Base-by-base conservation (phyloP, 2,888 invertebrate species). In the Ischnura elegans region DNA sequence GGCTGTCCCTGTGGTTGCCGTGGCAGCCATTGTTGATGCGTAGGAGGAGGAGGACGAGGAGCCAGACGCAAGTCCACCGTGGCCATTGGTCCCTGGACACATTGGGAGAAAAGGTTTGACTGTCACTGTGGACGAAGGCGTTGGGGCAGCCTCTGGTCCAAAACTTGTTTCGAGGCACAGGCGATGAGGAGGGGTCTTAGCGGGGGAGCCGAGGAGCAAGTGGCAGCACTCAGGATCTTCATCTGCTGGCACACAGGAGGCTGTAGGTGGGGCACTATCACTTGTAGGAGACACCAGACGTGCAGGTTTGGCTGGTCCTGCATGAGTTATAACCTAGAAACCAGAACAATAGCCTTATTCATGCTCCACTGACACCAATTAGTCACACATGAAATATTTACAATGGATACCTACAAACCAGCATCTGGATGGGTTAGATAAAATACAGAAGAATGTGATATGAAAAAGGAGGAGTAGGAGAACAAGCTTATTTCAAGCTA, bases 231-330 rank as follows among this genome's bases (percentile, higher is more conserved):
- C 86, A 25, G 87, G 76, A 42, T 43, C 86, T 87, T 93, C 42
- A 61, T 87, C 90, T 93, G 87, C 93, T 93, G 93, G 76, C 76
- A 86, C 42, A 94, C 94, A 42, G 93, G 93, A 29, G 29, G 84
- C 29, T 21, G 76, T 46, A 90, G 90, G 90, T 76, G 61, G 87
- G 87, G 61, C 55, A n/a, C 55, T 66, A n/a, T 87, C 93, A n/a
- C 61, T 87, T 45, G 61, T 95, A 94, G 96, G 94, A 94, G 95
- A 94, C 95, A 95, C 87, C 45, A 94, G 94, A 90, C 98, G 97
- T 95, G 97, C 97, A 21, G 98, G 98, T 96, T 98, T 98, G 94
- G 97, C 97, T 94, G 98, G 98, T 93, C 98, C 98, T 95, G 97
- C 97, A 95, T 98, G 97, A 94, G 97, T 97, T 97, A 98, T 97